Evolutionary conservation across 2,113 vertebrate genomes (phyloP).

Genomic region (Fregata magnificens): DNA sequence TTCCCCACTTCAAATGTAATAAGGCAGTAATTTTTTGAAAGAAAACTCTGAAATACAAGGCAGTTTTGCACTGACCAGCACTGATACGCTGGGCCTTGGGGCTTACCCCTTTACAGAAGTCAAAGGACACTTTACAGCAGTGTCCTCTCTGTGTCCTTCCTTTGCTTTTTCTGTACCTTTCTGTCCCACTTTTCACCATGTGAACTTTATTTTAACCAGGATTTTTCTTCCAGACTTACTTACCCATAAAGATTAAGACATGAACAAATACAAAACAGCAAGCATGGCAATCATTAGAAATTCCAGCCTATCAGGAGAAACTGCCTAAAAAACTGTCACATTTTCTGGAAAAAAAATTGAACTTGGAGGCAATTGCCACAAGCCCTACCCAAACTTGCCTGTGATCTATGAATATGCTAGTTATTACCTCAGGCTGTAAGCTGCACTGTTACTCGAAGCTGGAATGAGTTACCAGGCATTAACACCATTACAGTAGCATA

Average conservation of each 20-base stretch:
- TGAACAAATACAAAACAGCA: neutral
- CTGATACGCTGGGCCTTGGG: rapidly evolving
- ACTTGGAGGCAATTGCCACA: neutral
- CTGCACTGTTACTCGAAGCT: neutral
- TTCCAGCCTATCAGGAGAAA: neutral
- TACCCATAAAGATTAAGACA: neutral
- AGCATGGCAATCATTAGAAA: neutral
- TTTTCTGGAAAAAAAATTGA: neutral
- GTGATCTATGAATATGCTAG: neutral
- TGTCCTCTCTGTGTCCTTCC: neutral
- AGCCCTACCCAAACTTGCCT: neutral
- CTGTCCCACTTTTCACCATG: neutral
- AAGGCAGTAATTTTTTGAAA: neutral
- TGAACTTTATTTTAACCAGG: neutral
- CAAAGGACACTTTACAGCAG: neutral
- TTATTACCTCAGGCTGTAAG: neutral
- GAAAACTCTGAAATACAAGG: neutral
- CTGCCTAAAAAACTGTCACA: neutral
- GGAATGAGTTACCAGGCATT: neutral
- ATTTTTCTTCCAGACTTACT: neutral
- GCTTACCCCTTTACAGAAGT: neutral
- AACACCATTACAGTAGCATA: neutral
- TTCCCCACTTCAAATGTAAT: neutral
- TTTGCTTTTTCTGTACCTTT: neutral
- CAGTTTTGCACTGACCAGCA: neutral